A percentile compares a stretch with the other conserved stretches of the same genome.
Conservation (phyloP, 2,113 vertebrate species). For the Zapornia atra region DNA sequence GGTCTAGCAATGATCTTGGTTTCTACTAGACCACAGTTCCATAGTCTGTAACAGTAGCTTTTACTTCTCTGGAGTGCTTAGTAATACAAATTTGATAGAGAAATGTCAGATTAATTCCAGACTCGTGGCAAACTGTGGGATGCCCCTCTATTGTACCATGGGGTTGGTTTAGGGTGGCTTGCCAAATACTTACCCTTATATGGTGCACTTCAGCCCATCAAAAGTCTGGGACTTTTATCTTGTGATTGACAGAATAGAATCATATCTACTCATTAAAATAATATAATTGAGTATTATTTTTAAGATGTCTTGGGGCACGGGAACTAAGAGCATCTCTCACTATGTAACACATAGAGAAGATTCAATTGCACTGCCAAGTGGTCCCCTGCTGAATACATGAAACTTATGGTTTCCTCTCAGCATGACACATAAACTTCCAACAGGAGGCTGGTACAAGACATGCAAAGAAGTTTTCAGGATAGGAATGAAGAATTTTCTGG, state of each 20-base stretch:
- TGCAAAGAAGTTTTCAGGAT: not conserved
- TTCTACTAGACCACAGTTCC: not conserved
- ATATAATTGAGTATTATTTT: not conserved
- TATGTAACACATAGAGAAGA: not conserved
- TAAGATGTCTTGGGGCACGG: not conserved
- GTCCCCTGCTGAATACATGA: not conserved
- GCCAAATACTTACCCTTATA: not conserved
- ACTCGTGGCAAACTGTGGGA: not conserved
- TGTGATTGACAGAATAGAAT: not conserved
- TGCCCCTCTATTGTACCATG: not conserved
- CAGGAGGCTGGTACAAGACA: not conserved
- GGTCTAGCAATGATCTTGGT: not conserved
- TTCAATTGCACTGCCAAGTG: not conserved
- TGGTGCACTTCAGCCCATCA: not conserved
- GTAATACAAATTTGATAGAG: not conserved
- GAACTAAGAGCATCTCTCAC: not conserved
- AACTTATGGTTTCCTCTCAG: not conserved
- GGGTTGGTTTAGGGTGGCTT: not conserved
- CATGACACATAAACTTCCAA: not conserved
- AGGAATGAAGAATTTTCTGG: not conserved
- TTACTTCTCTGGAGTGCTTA: not conserved
- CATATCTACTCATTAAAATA: not conserved
- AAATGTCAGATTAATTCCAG: not conserved
- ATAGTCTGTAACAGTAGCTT: not conserved
- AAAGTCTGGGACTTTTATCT: not conserved